Conservation (phyloP, 2,888 invertebrate genomes). For the Belgica antarctica region DNA sequence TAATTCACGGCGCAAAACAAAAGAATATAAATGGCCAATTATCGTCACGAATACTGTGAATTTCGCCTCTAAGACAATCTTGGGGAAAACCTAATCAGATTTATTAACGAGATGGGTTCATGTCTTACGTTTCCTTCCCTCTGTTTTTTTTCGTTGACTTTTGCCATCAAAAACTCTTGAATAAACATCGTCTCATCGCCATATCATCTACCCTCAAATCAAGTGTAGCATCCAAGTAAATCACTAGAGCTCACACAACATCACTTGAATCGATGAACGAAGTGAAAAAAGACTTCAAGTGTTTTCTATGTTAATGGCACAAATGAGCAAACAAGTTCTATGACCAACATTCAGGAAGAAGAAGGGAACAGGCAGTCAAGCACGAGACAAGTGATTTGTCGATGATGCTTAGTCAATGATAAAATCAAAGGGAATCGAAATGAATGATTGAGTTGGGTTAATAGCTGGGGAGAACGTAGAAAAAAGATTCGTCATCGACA, state of each 20-base stretch:
- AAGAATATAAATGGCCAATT: neutral
- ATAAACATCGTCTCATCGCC: constrained; percentile 15
- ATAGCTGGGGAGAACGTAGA: neutral
- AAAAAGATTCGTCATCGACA: constrained; percentile 13
- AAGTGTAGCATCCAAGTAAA: constrained; percentile 6
- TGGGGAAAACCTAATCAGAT: neutral
- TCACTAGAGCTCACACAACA: neutral
- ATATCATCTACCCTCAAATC: neutral
- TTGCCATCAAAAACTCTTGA: constrained; percentile 10
- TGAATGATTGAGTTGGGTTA: constrained; percentile 2
- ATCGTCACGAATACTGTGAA: too few relatives aligned
- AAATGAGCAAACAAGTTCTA: constrained; percentile 26
- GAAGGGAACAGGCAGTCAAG: neutral
- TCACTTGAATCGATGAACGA: neutral
- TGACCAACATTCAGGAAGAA: neutral
- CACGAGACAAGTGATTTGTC: neutral
- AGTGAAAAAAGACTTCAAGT: neutral
- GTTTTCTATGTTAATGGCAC: constrained; percentile 14
- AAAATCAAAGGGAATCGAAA: neutral
- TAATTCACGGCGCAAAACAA: neutral
- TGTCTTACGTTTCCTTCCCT: neutral
- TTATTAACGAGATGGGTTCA: neutral
- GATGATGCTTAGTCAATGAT: neutral
- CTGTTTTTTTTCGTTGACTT: neutral
- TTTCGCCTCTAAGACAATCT: constrained; percentile 6